phyloP scores from a whole-genome alignment of 2,113 vertebrate genomes.

The Electrona antarctica region DNA sequence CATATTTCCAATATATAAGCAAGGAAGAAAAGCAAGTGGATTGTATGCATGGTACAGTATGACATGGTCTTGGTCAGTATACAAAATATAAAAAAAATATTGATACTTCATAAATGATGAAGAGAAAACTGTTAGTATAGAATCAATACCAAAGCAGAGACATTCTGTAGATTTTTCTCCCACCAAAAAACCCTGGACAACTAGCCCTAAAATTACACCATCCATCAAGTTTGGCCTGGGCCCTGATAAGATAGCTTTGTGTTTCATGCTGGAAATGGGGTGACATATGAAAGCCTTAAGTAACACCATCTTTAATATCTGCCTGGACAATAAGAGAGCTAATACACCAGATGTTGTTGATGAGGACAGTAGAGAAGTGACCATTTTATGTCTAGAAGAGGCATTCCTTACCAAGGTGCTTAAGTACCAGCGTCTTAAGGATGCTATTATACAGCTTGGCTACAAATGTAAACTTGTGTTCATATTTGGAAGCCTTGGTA shows the following conservation, averaged over 20 bases:
- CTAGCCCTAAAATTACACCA: slow-evolving; percentile 58
- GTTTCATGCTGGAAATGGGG: slow-evolving; percentile 22
- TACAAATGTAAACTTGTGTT: no score
- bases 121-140: background rate
- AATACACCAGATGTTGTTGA: no score
- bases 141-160: slow-evolving; percentile 14
- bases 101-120: background rate
- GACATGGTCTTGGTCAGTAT: background rate
- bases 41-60: background rate
- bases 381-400: no score
- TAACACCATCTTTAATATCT: no score
- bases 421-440: no score
- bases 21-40: no score
- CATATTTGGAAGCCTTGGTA: no score
- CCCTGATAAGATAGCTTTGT: slow-evolving; percentile 45
- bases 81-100: background rate
- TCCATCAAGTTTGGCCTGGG: slow-evolving; percentile 48
- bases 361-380: no score
- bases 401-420: no score
- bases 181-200: slow-evolving; percentile 38
- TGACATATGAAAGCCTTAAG: slow-evolving; percentile 18
- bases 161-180: background rate
- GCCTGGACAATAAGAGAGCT: no score
- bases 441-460: no score
- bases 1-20: background rate